These are phyloP conservation scores for Halcyon smyrnensis DNA, from an alignment of 2,797 vertebrate species.

Conservation along the genomic window DNA sequence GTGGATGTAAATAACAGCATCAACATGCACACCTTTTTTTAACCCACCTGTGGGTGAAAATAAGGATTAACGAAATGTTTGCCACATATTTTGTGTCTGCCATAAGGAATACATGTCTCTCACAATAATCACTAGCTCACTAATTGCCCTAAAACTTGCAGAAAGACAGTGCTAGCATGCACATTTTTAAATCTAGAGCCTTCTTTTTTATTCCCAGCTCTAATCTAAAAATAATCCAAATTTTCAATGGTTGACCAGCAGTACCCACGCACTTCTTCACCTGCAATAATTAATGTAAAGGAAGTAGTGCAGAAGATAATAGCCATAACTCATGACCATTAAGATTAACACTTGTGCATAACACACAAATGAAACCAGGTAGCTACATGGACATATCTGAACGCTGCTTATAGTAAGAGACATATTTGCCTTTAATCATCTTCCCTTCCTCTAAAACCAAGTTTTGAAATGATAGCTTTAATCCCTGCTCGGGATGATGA, in stretches of 20 bases:
- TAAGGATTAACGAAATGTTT: not conserved
- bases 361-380: not conserved
- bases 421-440: not conserved
- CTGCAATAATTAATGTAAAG: not conserved
- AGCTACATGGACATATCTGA: not conserved
- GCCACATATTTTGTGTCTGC: not conserved
- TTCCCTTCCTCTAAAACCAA: not conserved
- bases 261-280: not conserved
- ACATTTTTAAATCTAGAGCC: not conserved
- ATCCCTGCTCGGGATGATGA: not conserved
- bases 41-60: not conserved
- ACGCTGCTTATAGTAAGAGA: not conserved
- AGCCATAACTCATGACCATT: not conserved
- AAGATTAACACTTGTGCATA: not conserved
- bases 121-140: not conserved
- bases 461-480: not conserved
- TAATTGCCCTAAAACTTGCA: not conserved
- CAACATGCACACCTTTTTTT: not conserved
- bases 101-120: not conserved
- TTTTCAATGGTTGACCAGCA: not conserved
- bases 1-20: not conserved
- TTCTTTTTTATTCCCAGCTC: not conserved
- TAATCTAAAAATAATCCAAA: not conserved
- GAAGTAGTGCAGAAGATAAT: not conserved
- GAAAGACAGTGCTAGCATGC: not conserved